These are phyloP conservation scores for Cryptops parisi DNA, from an alignment of 2,888 invertebrate genomes.

Conservation along the genomic window DNA sequence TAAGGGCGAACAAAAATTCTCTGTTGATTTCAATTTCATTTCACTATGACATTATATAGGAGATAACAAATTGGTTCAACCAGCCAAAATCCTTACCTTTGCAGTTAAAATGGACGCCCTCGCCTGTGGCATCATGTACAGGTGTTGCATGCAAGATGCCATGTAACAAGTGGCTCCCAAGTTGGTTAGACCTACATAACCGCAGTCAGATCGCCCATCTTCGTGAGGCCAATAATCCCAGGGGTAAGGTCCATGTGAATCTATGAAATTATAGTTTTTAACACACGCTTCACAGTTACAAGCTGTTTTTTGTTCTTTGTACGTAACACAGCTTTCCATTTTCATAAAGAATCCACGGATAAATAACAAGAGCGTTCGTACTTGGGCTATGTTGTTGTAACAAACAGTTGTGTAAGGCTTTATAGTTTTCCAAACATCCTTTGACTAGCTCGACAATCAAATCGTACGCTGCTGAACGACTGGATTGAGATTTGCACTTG, in stretches of 20 bases:
- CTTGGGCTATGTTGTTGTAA: slow-evolving; percentile 72
- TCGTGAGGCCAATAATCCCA: slow-evolving; percentile 99
- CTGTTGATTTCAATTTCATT: background rate
- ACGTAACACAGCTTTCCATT: no score
- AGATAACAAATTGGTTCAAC: background rate
- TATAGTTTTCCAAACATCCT: slow-evolving; percentile 71
- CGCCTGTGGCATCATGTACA: slow-evolving; percentile 94
- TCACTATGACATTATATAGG: background rate
- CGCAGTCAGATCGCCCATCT: slow-evolving; percentile 84
- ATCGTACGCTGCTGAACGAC: slow-evolving; percentile 81
- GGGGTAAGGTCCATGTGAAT: slow-evolving; percentile 65
- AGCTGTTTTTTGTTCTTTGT: slow-evolving; percentile 26
- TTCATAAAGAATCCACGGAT: background rate
- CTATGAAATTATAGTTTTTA: slow-evolving; percentile 11
- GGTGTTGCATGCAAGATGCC: slow-evolving; percentile 93
- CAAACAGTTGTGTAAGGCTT: slow-evolving; percentile 63
- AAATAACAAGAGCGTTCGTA: slow-evolving; percentile 24
- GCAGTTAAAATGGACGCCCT: slow-evolving; percentile 66
- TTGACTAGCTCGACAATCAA: slow-evolving; percentile 74
- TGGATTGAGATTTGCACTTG: slow-evolving; percentile 78
- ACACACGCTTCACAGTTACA: no score
- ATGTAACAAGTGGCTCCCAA: slow-evolving; percentile 94
- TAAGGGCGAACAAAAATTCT: no score
- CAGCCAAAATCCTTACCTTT: slow-evolving; percentile 34
- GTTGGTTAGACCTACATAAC: slow-evolving; percentile 87